These are phyloP conservation scores for Odocoileus virginianus DNA, from an alignment of 2,113 vertebrate genomes.

Conservation along the genomic window DNA sequence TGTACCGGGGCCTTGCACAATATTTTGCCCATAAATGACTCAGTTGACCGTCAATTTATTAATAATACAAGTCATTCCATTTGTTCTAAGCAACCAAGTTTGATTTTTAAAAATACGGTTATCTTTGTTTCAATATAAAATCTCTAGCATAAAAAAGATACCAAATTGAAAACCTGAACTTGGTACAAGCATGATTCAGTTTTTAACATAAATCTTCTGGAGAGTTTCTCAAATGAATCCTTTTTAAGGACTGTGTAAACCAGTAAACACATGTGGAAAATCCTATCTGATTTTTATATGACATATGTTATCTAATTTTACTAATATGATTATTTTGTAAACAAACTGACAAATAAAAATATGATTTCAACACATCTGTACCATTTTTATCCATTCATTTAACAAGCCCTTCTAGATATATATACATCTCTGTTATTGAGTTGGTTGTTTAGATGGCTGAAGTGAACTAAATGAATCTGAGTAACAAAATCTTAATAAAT, in stretches of 20 bases:
- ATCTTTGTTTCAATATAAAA: background rate
- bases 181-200: background rate
- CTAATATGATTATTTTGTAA: background rate
- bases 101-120: background rate
- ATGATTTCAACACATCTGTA: background rate
- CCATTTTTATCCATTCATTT: background rate
- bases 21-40: slow-evolving; percentile 53
- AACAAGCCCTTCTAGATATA: background rate
- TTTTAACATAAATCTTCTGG: background rate
- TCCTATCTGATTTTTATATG: background rate
- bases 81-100: background rate
- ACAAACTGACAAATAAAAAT: background rate
- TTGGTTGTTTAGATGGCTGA: background rate
- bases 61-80: background rate
- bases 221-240: background rate
- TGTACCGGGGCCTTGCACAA: slow-evolving; percentile 60
- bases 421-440: background rate
- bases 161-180: background rate
- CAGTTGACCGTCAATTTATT: slow-evolving; percentile 42
- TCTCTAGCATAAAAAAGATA: background rate
- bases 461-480: background rate
- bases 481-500: background rate
- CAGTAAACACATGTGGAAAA: background rate
- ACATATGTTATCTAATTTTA: background rate
- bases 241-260: background rate